Conservation (phyloP, 2,797 vertebrate genomes). For the Vultur gryphus region DNA sequence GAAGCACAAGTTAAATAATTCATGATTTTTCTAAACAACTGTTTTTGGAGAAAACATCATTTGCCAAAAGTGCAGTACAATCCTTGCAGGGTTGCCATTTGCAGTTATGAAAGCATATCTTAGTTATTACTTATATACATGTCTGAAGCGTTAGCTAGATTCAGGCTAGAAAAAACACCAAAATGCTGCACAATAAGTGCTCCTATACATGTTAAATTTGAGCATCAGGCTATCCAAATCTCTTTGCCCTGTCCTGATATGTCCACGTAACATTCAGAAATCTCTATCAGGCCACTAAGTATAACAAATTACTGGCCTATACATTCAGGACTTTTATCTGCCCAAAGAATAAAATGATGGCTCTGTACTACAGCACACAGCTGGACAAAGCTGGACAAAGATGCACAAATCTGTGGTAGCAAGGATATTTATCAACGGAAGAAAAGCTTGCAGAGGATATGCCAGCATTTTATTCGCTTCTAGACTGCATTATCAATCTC, state of each 20-base stretch:
- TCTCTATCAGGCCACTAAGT: not conserved
- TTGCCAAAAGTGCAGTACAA: not conserved
- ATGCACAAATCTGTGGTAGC: not conserved
- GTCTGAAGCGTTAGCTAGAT: not conserved
- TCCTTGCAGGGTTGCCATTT: not conserved
- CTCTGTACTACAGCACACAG: not conserved
- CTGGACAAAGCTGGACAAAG: not conserved
- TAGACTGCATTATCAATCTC: slow-evolving; percentile 10
- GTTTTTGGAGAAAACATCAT: slow-evolving; percentile 15
- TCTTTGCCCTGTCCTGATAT: not conserved
- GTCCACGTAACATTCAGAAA: not conserved
- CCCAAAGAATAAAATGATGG: not conserved
- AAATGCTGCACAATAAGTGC: not conserved
- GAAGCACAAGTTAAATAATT: slow-evolving; percentile 55
- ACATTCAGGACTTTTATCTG: not conserved
- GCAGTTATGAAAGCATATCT: not conserved
- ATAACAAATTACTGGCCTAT: not conserved
- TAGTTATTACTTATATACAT: not conserved
- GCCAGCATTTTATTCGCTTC: not conserved
- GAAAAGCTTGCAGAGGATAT: not conserved
- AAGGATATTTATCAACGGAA: not conserved
- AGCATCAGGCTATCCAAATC: not conserved
- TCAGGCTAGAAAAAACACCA: not conserved
- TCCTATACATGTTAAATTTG: not conserved
- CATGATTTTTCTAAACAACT: slow-evolving; percentile 6